phyloP scores from a whole-genome alignment of 2,888 invertebrate species.

The Chloroclysta siterata region DNA sequence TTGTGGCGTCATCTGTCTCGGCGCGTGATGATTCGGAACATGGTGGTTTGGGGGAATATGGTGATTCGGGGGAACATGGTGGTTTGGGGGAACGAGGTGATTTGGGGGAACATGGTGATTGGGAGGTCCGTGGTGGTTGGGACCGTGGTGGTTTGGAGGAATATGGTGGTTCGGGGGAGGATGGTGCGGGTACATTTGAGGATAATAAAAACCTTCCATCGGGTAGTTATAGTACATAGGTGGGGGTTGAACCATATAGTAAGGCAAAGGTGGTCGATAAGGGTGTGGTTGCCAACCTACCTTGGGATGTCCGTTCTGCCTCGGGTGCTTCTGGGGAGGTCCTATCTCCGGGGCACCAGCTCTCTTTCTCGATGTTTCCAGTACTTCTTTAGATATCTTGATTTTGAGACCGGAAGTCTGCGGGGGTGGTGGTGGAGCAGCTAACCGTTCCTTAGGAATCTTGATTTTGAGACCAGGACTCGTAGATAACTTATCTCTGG shows the following conservation, averaged over 20 bases:
- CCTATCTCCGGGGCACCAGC: conserved; percentile 53
- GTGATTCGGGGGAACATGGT: conserved; percentile 48
- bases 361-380: conserved; percentile 81
- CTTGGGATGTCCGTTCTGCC: conserved; percentile 75
- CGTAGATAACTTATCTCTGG: conserved; percentile 70
- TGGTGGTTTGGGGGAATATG: conserved; percentile 39
- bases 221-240: conserved; percentile 60
- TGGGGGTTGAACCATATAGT: conserved; percentile 74
- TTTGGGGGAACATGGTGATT: conserved; percentile 2
- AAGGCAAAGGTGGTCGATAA: conserved; percentile 65
- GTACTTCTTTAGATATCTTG: conserved; percentile 91
- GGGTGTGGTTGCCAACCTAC: conserved; percentile 77
- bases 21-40: conserved; percentile 33
- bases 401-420: conserved; percentile 87
- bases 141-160: conserved; percentile 36
- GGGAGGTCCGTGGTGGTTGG: background rate
- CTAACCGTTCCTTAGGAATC: conserved; percentile 90
- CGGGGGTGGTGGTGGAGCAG: conserved; percentile 79
- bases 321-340: conserved; percentile 66
- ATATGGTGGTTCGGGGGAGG: conserved; percentile 47
- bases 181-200: conserved; percentile 64
- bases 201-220: conserved; percentile 71
- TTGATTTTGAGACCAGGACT: conserved; percentile 90
- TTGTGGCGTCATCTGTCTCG: conserved; percentile 39
- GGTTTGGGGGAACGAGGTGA: conserved; percentile 27